Evolutionary conservation across 1,140 invertebrate genomes (phyloP).

Genomic region (Oncopeltus fasciatus): DNA sequence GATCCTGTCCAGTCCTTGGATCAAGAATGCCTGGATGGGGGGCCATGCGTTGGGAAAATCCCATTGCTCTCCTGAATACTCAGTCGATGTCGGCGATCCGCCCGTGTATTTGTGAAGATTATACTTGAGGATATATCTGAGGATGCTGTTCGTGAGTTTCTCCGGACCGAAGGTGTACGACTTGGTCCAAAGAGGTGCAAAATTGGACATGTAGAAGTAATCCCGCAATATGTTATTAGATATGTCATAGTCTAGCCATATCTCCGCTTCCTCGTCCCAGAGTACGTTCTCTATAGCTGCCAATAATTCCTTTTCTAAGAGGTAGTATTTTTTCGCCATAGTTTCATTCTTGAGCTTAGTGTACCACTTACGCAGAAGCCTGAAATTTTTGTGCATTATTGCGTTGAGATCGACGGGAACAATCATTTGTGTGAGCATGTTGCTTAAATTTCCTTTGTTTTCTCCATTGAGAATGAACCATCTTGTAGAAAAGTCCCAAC

Average conservation of each 20-base stretch:
- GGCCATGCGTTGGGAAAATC: constrained; percentile 91
- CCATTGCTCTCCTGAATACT: constrained; percentile 79
- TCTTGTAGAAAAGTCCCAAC: constrained; percentile 45
- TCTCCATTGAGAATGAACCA: constrained; percentile 40
- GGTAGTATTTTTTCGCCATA: constrained; percentile 33
- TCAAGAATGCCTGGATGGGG: constrained; percentile 68
- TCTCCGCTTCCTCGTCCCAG: constrained; percentile 72
- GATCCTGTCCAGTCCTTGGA: constrained; percentile 57
- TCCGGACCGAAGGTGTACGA: constrained; percentile 46
- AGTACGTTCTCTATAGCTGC: constrained; percentile 46
- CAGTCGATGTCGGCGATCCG: constrained; percentile 69
- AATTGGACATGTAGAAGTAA: constrained; percentile 77
- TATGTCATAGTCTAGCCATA: constrained; percentile 77
- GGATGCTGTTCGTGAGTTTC: constrained; percentile 46
- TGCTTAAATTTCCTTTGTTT: constrained; percentile 5
- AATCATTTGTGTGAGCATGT: constrained; percentile 39
- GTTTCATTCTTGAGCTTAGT: constrained; percentile 34
- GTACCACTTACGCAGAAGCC: constrained; percentile 38
- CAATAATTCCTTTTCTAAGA: constrained; percentile 43
- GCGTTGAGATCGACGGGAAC: constrained; percentile 77
- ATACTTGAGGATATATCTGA: constrained; percentile 51
- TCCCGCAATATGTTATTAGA: constrained; percentile 41
- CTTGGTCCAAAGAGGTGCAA: constrained; percentile 69
- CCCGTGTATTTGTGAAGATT: constrained; percentile 44
- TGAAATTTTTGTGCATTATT: constrained; percentile 51